These are phyloP conservation scores for Pempheris klunzingeri DNA, from an alignment of 2,797 vertebrate genomes.

Conservation along the genomic window DNA sequence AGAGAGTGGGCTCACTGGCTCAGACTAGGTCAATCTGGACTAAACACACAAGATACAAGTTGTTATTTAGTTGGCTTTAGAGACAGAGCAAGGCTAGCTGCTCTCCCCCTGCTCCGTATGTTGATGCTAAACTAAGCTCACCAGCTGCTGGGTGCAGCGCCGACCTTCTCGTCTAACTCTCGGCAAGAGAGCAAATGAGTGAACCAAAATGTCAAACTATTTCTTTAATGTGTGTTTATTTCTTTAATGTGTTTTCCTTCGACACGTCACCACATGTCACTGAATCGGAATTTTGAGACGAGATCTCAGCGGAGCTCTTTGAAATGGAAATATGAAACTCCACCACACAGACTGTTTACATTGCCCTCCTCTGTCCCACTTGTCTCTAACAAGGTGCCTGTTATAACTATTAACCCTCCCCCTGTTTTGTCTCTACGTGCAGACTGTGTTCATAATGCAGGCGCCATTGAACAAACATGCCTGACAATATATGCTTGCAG, in stretches of 20 bases:
- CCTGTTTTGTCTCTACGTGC: conserved; percentile 9
- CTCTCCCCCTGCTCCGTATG: background rate
- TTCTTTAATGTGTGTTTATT: conserved; percentile 36
- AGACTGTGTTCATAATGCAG: conserved; percentile 37
- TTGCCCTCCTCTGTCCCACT: conserved; percentile 26
- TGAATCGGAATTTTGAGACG: conserved; percentile 39
- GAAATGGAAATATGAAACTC: conserved; percentile 57
- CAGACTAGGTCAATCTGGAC: too few relatives aligned
- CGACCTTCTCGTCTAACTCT: conserved; percentile 1
- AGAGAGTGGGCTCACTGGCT: too few relatives aligned
- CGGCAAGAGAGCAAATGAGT: background rate
- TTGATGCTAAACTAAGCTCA: conserved; percentile 16
- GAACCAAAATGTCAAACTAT: conserved; percentile 18
- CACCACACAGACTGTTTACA: conserved; percentile 57
- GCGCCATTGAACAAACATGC: conserved; percentile 36
- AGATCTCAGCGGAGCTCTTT: conserved; percentile 54
- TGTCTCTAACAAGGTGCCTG: conserved; percentile 50
- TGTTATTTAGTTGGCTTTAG: background rate
- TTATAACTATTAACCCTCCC: conserved; percentile 21
- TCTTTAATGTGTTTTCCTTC: conserved; percentile 33
- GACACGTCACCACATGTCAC: conserved; percentile 34
- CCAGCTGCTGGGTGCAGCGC: background rate
- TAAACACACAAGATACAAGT: background rate
- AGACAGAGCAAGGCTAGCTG: background rate
- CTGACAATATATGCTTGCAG: conserved; percentile 21